phyloP scores from a whole-genome alignment of 1,140 invertebrate genomes.

The Drosophila malerkotliana region DNA sequence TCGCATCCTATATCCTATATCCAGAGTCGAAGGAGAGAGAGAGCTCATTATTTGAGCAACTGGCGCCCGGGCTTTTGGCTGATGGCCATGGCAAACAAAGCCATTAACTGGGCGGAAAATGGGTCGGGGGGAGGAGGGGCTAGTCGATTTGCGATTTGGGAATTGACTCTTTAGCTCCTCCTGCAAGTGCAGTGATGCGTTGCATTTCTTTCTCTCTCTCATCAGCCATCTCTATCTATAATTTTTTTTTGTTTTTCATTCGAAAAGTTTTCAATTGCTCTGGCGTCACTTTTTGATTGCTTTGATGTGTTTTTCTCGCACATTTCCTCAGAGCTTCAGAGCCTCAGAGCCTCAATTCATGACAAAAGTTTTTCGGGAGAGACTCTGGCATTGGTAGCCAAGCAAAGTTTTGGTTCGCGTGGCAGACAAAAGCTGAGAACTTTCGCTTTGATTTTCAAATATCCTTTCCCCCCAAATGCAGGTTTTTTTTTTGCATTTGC shows the following conservation, averaged over 20 bases:
- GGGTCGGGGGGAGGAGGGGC: background rate
- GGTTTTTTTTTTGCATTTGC: constrained; percentile 23
- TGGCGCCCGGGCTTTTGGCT: constrained; percentile 50
- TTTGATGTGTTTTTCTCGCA: constrained; percentile 81
- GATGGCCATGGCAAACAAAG: constrained; percentile 75
- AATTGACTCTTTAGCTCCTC: constrained; percentile 57
- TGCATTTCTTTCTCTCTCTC: constrained; percentile 55
- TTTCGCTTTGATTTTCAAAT: constrained; percentile 82
- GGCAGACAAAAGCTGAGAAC: constrained; percentile 71
- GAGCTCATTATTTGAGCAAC: background rate
- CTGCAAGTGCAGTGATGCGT: constrained; percentile 70
- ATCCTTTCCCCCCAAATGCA: constrained; percentile 34
- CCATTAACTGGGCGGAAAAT: constrained; percentile 69
- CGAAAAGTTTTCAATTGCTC: constrained; percentile 83
- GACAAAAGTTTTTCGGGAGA: constrained; percentile 74
- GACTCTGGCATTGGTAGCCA: background rate
- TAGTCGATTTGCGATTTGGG: constrained; percentile 29
- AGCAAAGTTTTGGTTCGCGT: constrained; percentile 30
- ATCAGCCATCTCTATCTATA: constrained; percentile 7
- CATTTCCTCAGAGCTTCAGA: constrained; percentile 60
- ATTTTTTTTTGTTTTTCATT: constrained; percentile 58
- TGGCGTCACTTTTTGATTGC: constrained; percentile 83
- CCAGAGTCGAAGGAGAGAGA: too few species aligned
- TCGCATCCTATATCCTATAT: constrained; percentile 35
- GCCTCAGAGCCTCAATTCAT: constrained; percentile 66